A percentile compares a stretch with the other conserved stretches of the same genome.
Evolutionary conservation across 1,140 invertebrate species (phyloP).

Genomic region (Papilio polytes): DNA sequence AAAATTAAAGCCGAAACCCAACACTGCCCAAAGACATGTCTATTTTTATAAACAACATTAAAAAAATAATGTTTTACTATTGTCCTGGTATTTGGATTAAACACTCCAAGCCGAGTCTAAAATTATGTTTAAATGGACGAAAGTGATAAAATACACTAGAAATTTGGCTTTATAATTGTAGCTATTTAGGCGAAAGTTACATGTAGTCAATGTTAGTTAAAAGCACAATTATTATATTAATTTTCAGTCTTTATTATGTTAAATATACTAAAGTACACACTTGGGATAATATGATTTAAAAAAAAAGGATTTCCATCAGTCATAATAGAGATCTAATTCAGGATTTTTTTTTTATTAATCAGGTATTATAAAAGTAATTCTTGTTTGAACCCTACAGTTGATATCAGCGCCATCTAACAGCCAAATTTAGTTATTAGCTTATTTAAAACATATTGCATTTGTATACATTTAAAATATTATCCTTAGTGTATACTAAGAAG

Average conservation of each 20-base stretch:
- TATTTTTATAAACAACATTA: slow-evolving; percentile 54
- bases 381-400: neutral
- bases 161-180: slow-evolving; percentile 35
- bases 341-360: too few species aligned
- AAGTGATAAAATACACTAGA: slow-evolving; percentile 29
- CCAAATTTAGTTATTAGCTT: neutral
- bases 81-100: slow-evolving; percentile 16
- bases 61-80: slow-evolving; percentile 39
- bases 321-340: too few species aligned
- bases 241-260: neutral
- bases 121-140: slow-evolving; percentile 42
- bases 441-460: neutral
- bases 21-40: slow-evolving; percentile 49
- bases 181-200: slow-evolving; percentile 36
- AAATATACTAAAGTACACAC: neutral
- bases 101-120: slow-evolving; percentile 63
- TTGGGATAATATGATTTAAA: neutral
- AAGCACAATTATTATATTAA: slow-evolving; percentile 32
- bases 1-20: slow-evolving; percentile 43
- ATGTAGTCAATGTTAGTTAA: slow-evolving; percentile 35
- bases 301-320: too few species aligned
- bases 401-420: neutral
- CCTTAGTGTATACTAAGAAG: slow-evolving; percentile 1
- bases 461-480: neutral
- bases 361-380: too few species aligned